Base-by-base conservation (phyloP, 2,797 vertebrate genomes). In the Erpetoichthys calabaricus region DNA sequence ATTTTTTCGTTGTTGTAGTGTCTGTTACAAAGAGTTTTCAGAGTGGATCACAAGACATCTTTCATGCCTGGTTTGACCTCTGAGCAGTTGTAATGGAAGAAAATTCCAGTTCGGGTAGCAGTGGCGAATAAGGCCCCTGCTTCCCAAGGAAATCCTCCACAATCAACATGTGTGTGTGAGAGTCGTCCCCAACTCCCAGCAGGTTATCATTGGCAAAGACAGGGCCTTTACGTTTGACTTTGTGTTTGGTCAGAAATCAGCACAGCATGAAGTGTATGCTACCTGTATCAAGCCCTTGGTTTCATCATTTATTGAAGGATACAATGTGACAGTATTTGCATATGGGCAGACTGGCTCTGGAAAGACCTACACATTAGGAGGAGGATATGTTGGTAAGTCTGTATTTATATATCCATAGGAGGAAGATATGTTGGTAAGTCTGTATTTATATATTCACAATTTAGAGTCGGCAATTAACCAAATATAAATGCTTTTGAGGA, bases 331-430 rank as follows among this genome's bases (percentile, higher is more conserved):
- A 0, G 87, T 94, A 54, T 91, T 97, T 74, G 88, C 86, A 0
- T 95, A 94, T 3, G 93, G 93, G 65, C 91, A 94, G 42, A 92
- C 91, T 3, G 89, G 91, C 5, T 97, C 92, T 42, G 91, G 93
- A 56, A 97, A 97, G 77, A 95, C 91, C 0, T 89, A 91, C 65
- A 94, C 92, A n/a, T 86, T 97, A 0, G 85, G 87, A 54, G 81
- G 88, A 53, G 77, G 83, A 8, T 78, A 77, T 58, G 57, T 77
- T 66, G 88, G 90, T 92, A 80, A 65, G 88, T 59, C 56, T 25
- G 25, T 25, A 25, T 25, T 25, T 25, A 25, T 25, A 25, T 25
- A 25, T 2, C 25, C 25, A 86, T 97, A 0, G 85, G 87, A 54
- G 81, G 88, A 53, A 77, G 83, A 8, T 78, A 77, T 58, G 57